Base-by-base conservation (phyloP, 1,140 invertebrate species). In the Listronotus oregonensis region DNA sequence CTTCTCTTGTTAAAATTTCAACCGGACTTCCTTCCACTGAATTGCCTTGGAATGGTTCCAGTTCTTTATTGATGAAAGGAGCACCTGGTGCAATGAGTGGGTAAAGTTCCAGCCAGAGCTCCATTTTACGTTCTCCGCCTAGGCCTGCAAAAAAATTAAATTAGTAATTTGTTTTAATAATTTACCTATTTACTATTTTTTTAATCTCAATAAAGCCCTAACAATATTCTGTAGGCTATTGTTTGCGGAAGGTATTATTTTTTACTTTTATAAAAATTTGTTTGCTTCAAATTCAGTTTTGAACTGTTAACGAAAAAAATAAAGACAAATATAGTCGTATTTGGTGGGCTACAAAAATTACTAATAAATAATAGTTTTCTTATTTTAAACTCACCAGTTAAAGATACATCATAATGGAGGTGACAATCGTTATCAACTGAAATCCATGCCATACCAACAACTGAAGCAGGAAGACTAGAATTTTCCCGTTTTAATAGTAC, bases 381-480 rank as follows among this genome's bases (percentile, higher is more conserved):
- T 7, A 7, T 44, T 44, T 15, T 49, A 21, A 12, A 49, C 8
- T 18, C 50, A 61, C 58, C 58, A 43, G 67, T 80, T 11, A 84
- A 44, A 1, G 80, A 82, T 17, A 95, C 84, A 77, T 95, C 92
- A 72, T 94, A 96, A 74, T 94, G 90, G 1, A 95, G 78, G 67
- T 87, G 87, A 76, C 93, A 96, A 40, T 93, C 86, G 1, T 85
- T 82, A 75, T 95, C 92, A 5, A 96, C 86, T 1, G 87, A 85
- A 39, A 91, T 79, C 93, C 93, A 96, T 11, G 89, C 87, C 32
- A 94, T 81, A 14, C 90, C 93, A n/a, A 88, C 86, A 0, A 82
- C 81, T 0, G 81, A 78, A 2, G 78, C 69, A 3, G 83, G 80
- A 62, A 79, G 73, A 4, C 79, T 78, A n/a, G 77, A 75, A 18